These are phyloP conservation scores for Panulirus ornatus DNA, from an alignment of 1,140 invertebrate genomes.

Conservation along the genomic window DNA sequence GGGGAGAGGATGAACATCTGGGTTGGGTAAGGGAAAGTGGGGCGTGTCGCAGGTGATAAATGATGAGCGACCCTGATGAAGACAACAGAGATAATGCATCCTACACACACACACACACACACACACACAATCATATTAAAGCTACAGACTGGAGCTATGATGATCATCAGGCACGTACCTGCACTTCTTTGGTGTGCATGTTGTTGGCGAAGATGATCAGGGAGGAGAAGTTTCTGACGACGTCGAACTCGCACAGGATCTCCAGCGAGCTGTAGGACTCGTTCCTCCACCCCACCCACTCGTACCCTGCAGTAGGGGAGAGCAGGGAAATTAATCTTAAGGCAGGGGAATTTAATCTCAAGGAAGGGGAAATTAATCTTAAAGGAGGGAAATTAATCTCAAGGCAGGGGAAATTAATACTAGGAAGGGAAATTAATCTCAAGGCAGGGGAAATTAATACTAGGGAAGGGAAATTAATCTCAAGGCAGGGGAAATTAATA, in stretches of 20 bases:
- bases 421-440: too few species aligned
- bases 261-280: conserved; percentile 83
- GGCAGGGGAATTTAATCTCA: too few species aligned
- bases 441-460: too few species aligned
- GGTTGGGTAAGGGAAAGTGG: too few species aligned
- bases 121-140: background rate
- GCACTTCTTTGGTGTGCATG: conserved; percentile 63
- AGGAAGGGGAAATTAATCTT: background rate
- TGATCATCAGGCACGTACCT: conserved; percentile 49
- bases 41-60: too few species aligned
- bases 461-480: too few species aligned
- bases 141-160: background rate
- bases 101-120: conserved; percentile 11
- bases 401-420: too few species aligned
- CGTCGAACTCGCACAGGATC: conserved; percentile 87
- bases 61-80: too few species aligned
- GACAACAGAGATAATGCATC: too few species aligned
- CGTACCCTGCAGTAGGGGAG: conserved; percentile 81
- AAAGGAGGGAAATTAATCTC: too few species aligned
- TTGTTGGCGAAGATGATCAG: conserved; percentile 85
- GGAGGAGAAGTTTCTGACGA: conserved; percentile 86
- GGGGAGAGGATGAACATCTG: too few species aligned
- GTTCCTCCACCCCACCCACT: conserved; percentile 91
- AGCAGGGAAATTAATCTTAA: background rate
- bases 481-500: too few species aligned